These are phyloP conservation scores for Jordanella pulchra DNA, from an alignment of 2,797 vertebrate species.

Conservation along the genomic window DNA sequence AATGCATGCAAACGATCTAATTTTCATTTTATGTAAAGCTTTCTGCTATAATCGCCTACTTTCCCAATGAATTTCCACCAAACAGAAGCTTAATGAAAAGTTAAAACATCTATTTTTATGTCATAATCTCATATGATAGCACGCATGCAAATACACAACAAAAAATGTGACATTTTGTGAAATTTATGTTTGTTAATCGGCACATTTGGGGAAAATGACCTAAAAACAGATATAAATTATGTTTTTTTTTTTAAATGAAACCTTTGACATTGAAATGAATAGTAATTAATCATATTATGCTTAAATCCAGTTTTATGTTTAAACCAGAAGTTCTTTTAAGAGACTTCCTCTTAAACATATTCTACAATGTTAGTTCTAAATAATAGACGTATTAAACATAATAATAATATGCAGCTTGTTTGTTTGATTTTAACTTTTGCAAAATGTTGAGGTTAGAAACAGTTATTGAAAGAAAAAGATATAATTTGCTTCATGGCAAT, in stretches of 20 bases:
- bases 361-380: too few species aligned
- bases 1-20: conserved; percentile 12
- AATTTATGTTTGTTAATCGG: not conserved
- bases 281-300: not conserved
- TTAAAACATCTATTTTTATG: not conserved
- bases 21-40: conserved; percentile 18
- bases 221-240: not conserved
- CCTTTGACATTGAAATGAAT: not conserved
- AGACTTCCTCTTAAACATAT: not conserved
- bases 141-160: not conserved
- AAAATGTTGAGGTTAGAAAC: not conserved
- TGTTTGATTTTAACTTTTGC: not conserved
- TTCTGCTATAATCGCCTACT: not conserved
- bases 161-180: not conserved
- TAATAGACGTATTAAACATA: not conserved
- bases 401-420: not conserved
- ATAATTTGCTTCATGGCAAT: not conserved
- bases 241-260: not conserved
- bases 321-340: not conserved
- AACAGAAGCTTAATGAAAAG: conserved; percentile 5
- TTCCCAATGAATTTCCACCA: not conserved
- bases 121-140: not conserved
- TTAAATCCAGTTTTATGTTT: not conserved
- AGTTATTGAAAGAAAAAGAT: not conserved
- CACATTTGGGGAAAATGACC: not conserved